Evolutionary conservation across 1,140 invertebrate species (phyloP).

Genomic region (Uloborus diversus): DNA sequence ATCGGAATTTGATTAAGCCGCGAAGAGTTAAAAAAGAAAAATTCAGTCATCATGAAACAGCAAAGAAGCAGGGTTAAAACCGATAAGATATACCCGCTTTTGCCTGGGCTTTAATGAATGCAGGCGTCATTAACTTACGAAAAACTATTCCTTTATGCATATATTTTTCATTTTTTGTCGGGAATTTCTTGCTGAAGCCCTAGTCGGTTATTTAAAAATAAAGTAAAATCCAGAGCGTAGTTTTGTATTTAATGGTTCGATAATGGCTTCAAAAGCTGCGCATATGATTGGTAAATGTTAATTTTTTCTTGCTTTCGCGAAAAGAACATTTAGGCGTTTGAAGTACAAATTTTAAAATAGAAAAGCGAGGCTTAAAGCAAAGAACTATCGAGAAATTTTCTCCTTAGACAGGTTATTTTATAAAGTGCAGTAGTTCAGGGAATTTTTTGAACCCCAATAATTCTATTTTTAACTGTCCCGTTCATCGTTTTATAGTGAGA

Average conservation of each 20-base stretch:
- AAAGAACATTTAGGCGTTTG: too few relatives aligned
- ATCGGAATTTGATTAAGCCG: constrained; percentile 47
- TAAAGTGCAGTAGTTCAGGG: too few relatives aligned
- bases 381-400: too few relatives aligned
- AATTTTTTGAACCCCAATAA: too few relatives aligned
- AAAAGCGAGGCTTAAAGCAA: too few relatives aligned
- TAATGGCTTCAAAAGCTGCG: not conserved
- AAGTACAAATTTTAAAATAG: too few relatives aligned
- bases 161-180: constrained; percentile 15
- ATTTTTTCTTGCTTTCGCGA: too few relatives aligned
- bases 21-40: constrained; percentile 34
- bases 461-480: too few relatives aligned
- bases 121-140: constrained; percentile 44
- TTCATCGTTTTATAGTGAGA: too few relatives aligned
- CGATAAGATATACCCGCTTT: constrained; percentile 7
- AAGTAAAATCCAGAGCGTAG: constrained; percentile 30
- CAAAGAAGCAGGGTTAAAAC: constrained; percentile 37
- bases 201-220: constrained; percentile 31
- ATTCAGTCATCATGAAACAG: constrained; percentile 23
- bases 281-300: too few relatives aligned
- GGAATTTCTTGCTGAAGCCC: not conserved
- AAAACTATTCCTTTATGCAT: constrained; percentile 45
- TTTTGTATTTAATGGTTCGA: constrained; percentile 40
- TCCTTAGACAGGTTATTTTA: too few relatives aligned
- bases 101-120: constrained; percentile 34